phyloP scores from a whole-genome alignment of 2,888 invertebrate genomes.

The Helobdella robusta region DNA sequence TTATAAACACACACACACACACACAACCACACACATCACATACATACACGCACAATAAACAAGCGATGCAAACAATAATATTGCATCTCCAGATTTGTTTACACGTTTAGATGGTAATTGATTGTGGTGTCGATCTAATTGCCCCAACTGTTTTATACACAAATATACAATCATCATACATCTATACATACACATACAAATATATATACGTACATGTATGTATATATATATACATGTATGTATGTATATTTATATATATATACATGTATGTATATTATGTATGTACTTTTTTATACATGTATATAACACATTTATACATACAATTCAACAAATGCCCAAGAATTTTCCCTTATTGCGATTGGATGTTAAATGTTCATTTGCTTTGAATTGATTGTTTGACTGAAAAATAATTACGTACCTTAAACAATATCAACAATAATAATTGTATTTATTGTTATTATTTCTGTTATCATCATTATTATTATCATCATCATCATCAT shows the following conservation, averaged over 20 bases:
- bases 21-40: background rate
- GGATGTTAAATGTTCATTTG: too few species aligned
- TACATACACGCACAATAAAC: background rate
- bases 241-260: constrained; percentile 16
- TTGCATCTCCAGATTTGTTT: background rate
- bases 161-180: background rate
- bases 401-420: too few species aligned
- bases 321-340: too few species aligned
- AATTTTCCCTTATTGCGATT: too few species aligned
- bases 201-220: constrained; percentile 5
- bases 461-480: too few species aligned
- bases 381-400: too few species aligned
- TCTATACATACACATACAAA: background rate
- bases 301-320: too few species aligned
- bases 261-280: constrained; percentile 19
- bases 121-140: background rate
- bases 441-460: too few species aligned
- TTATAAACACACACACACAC: background rate
- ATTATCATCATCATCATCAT: too few species aligned
- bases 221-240: constrained; percentile 11
- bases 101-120: background rate
- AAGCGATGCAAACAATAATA: background rate
- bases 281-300: background rate
- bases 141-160: background rate
- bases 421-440: too few species aligned